These are phyloP conservation scores for Eonycteris spelaea DNA, from an alignment of 2,113 vertebrate genomes.

Conservation along the genomic window DNA sequence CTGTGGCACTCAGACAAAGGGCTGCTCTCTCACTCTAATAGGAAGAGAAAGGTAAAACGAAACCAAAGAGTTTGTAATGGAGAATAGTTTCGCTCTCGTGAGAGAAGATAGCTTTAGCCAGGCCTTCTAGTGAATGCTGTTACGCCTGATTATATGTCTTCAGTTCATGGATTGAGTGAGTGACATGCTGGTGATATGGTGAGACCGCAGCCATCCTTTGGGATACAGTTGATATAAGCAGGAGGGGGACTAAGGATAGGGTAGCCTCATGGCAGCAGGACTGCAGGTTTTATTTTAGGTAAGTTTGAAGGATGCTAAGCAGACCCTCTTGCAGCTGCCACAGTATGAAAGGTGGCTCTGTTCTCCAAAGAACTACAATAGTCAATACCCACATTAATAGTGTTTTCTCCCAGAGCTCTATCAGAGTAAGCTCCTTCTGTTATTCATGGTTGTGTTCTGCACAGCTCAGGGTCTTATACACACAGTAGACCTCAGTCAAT, in stretches of 20 bases:
- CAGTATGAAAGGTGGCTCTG: not conserved
- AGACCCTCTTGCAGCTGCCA: rapidly evolving
- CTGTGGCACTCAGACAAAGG: not conserved
- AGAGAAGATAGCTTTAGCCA: not conserved
- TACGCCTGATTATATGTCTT: not conserved
- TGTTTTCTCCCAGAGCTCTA: not conserved
- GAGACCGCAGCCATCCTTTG: not conserved
- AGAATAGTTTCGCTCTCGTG: not conserved
- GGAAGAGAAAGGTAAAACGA: not conserved
- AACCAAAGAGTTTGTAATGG: not conserved
- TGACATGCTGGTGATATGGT: not conserved
- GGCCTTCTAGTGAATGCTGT: not conserved
- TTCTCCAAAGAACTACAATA: not conserved
- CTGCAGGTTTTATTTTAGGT: not conserved
- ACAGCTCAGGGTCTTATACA: not conserved
- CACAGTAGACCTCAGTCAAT: not conserved
- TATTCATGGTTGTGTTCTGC: not conserved
- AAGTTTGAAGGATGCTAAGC: not conserved
- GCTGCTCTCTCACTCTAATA: not conserved
- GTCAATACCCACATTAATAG: not conserved
- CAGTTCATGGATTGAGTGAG: not conserved
- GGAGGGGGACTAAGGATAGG: not conserved
- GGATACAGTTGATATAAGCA: not conserved
- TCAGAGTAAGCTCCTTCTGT: not conserved
- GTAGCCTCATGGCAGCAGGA: not conserved